Evolutionary conservation across 1,140 invertebrate species (phyloP).

Genomic region (Armadillidium nasatum): DNA sequence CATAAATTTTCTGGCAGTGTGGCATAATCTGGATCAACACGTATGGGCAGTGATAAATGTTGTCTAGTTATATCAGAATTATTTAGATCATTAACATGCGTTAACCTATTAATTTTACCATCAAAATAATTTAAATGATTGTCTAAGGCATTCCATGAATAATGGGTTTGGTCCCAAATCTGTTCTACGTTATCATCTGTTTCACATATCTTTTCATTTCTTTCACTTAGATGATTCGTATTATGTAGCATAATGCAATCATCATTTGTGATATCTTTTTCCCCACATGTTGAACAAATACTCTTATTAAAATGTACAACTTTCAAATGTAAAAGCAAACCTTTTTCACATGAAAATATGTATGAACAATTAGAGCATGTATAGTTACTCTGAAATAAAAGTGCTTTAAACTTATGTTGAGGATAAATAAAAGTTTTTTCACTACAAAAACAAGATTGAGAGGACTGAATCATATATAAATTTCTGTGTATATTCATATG

Average conservation of each 20-base stretch:
- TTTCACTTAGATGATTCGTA: neutral
- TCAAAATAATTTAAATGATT: constrained; percentile 33
- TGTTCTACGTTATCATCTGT: neutral
- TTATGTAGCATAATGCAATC: constrained; percentile 14
- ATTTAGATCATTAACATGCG: constrained; percentile 12
- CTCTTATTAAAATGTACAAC: constrained; percentile 29
- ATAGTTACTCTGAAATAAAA: constrained; percentile 28
- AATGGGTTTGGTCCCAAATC: neutral
- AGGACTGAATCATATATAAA: constrained; percentile 27
- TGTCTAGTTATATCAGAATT: constrained; percentile 29
- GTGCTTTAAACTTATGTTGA: constrained; percentile 25
- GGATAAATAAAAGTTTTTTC: constrained; percentile 25
- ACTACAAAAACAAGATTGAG: constrained; percentile 22
- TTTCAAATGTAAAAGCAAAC: constrained; percentile 26
- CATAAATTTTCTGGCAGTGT: constrained; percentile 27
- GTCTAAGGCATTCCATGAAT: constrained; percentile 36
- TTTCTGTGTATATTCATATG: constrained; percentile 35
- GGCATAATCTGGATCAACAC: constrained; percentile 27
- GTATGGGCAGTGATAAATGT: constrained; percentile 29
- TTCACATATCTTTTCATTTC: neutral
- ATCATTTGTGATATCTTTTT: neutral
- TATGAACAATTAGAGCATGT: constrained; percentile 30
- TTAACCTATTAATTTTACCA: constrained; percentile 30
- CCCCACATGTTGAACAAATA: constrained; percentile 24
- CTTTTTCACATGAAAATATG: constrained; percentile 37